Evolutionary conservation across 2,113 vertebrate genomes (phyloP).

Genomic region (Gobiocypris rarus): DNA sequence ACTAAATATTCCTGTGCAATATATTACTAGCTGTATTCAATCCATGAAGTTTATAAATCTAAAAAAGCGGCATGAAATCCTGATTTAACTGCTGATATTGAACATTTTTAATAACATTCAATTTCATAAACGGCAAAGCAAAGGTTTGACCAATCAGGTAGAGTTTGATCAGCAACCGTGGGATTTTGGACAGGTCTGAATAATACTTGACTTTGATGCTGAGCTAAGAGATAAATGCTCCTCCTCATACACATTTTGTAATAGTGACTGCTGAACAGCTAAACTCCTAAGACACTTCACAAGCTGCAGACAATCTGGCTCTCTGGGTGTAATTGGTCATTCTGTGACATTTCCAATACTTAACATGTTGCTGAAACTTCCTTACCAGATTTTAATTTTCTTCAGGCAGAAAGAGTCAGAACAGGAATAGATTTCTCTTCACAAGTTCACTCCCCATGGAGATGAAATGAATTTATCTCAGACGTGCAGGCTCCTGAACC

Average conservation of each 20-base stretch:
- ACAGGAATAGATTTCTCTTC: slow-evolving; percentile 55
- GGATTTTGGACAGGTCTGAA: neutral
- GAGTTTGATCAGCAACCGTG: no score
- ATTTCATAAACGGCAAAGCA: neutral
- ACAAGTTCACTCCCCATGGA: slow-evolving; percentile 57
- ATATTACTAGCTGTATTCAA: neutral
- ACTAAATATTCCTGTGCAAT: neutral
- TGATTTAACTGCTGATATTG: neutral
- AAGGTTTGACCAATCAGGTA: neutral
- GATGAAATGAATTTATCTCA: slow-evolving; percentile 57
- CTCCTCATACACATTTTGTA: slow-evolving; percentile 3
- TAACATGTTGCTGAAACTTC: slow-evolving; percentile 46
- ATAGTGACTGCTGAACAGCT: neutral
- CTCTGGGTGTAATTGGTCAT: slow-evolving; percentile 51
- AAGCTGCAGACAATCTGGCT: slow-evolving; percentile 52
- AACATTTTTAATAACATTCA: neutral
- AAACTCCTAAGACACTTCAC: slow-evolving; percentile 49
- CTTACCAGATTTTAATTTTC: slow-evolving; percentile 55
- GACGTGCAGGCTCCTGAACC: slow-evolving; percentile 55
- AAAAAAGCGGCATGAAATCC: neutral
- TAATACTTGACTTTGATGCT: neutral
- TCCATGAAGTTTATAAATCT: neutral
- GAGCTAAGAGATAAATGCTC: neutral
- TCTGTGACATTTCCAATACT: slow-evolving; percentile 55
- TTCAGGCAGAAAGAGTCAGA: slow-evolving; percentile 46